Evolutionary conservation across 2,113 vertebrate species (phyloP).

Genomic region (Labeo catla): DNA sequence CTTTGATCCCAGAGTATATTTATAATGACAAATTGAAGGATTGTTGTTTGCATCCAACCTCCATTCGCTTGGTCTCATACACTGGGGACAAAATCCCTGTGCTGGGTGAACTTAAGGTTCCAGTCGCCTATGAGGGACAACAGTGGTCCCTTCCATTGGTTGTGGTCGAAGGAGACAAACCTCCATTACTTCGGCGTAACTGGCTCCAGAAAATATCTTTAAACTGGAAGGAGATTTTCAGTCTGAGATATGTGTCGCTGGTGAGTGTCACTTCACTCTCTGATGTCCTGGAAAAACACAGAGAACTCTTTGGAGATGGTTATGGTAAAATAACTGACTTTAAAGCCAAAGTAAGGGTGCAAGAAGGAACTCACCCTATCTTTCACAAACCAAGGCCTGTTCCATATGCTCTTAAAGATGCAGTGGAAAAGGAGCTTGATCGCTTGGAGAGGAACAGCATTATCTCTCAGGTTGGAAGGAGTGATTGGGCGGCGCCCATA

Average conservation of each 20-base stretch:
- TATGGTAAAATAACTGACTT: conserved; percentile 12
- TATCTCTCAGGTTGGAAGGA: background rate
- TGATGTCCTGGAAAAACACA: background rate
- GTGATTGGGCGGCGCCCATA: conserved; percentile 37
- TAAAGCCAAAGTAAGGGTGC: conserved; percentile 9
- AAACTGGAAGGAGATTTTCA: conserved; percentile 28
- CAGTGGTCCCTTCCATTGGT: conserved; percentile 5
- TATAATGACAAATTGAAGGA: conserved; percentile 4
- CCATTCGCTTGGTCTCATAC: background rate
- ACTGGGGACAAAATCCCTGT: conserved; percentile 22
- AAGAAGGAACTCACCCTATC: conserved; percentile 6
- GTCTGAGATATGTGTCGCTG: background rate
- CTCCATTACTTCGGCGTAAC: conserved; percentile 20
- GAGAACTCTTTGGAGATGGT: background rate
- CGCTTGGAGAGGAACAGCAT: conserved; percentile 23
- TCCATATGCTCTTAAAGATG: conserved; percentile 42
- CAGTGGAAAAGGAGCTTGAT: conserved; percentile 37
- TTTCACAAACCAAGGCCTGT: conserved; percentile 47
- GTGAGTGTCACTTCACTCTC: background rate
- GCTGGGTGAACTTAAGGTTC: background rate
- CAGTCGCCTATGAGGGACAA: conserved; percentile 6
- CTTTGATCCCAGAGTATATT: background rate
- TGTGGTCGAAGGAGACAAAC: conserved; percentile 22
- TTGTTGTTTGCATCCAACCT: background rate
- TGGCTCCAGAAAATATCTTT: conserved; percentile 32